Evolutionary conservation across 2,113 vertebrate genomes (phyloP).

Genomic region (Buteo buteo): DNA sequence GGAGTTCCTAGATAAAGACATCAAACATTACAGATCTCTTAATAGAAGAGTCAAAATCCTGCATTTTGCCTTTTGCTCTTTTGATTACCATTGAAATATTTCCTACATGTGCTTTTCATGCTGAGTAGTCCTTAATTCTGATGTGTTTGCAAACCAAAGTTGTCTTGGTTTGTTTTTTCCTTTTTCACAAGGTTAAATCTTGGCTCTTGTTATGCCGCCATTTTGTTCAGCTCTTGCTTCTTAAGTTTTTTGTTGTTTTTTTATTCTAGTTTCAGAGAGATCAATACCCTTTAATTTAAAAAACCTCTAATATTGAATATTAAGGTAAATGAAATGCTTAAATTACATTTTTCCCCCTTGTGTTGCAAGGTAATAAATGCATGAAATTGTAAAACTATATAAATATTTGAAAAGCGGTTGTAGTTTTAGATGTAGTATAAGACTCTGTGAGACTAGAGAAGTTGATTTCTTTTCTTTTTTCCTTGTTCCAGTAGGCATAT

Average conservation of each 20-base stretch:
- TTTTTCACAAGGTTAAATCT: background rate
- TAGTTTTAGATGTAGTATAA: background rate
- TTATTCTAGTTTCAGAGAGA: background rate
- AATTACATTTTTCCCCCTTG: background rate
- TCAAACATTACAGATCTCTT: too few relatives aligned
- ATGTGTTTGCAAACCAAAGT: background rate
- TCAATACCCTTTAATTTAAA: background rate
- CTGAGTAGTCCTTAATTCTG: background rate
- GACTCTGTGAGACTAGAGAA: background rate
- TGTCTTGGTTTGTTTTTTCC: background rate
- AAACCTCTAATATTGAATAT: background rate
- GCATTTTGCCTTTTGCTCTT: too few relatives aligned
- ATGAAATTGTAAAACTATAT: background rate
- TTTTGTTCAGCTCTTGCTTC: background rate
- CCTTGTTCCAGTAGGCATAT: background rate
- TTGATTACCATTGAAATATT: too few relatives aligned
- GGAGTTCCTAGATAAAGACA: too few relatives aligned
- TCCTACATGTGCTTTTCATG: background rate
- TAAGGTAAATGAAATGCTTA: background rate
- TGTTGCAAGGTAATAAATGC: background rate
- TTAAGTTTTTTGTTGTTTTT: background rate
- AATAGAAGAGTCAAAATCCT: too few relatives aligned
- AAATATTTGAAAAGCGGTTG: background rate
- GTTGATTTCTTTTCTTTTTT: background rate
- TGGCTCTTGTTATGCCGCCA: background rate